A percentile compares a stretch with the other conserved stretches of the same genome.
Evolutionary conservation across 2,797 vertebrate genomes (phyloP).

Genomic region (Syngnathus rostellatus): DNA sequence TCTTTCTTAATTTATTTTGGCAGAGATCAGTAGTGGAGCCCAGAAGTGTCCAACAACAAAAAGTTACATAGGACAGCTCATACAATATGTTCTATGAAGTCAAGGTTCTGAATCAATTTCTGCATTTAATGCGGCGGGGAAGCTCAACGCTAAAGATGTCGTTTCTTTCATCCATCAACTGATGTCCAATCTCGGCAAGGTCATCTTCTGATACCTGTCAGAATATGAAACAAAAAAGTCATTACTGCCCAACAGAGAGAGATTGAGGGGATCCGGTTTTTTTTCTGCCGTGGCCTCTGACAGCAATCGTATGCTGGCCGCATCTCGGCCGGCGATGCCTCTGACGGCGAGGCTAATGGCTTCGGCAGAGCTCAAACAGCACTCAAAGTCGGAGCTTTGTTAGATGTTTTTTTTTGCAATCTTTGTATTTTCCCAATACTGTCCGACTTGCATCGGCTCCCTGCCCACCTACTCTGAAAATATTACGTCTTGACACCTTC

Average conservation of each 20-base stretch:
- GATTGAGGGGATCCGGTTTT: not conserved
- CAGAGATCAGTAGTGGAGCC: not conserved
- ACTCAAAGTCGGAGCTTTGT: constrained; percentile 12
- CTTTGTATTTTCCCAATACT: too few relatives aligned
- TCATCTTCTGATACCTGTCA: not conserved
- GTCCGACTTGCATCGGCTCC: too few relatives aligned
- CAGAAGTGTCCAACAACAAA: not conserved
- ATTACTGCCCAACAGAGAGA: not conserved
- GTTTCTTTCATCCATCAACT: not conserved
- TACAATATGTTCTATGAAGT: not conserved
- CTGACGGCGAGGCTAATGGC: constrained; percentile 45
- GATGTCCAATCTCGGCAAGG: not conserved
- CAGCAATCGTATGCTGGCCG: constrained; percentile 38
- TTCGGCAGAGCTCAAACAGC: constrained; percentile 24
- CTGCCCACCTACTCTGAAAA: too few relatives aligned
- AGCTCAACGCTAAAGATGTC: not conserved
- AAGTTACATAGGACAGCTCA: not conserved
- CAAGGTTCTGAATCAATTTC: not conserved
- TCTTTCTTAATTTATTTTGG: too few relatives aligned
- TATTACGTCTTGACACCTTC: too few relatives aligned
- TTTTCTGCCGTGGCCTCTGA: constrained; percentile 34
- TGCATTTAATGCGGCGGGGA: not conserved
- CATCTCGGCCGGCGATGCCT: constrained; percentile 45
- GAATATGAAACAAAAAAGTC: not conserved
- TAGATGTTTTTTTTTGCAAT: not conserved